phyloP scores from a whole-genome alignment of 2,797 vertebrate genomes.

The Glossophaga mutica region DNA sequence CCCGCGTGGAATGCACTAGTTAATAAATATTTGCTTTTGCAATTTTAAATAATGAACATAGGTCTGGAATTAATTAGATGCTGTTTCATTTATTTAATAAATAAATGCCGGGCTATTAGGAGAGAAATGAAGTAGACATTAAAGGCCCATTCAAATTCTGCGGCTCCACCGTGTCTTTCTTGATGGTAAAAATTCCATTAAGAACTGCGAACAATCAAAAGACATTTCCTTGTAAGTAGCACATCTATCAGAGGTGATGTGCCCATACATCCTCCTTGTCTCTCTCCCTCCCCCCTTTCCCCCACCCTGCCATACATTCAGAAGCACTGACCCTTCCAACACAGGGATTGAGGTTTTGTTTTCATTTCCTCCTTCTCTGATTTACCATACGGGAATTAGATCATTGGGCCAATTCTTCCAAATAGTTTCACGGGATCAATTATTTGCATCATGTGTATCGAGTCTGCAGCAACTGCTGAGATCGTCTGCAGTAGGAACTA shows the following conservation, averaged over 20 bases:
- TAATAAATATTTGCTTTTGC: not conserved
- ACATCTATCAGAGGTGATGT: not conserved
- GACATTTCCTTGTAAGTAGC: not conserved
- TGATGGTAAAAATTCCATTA: slow-evolving; percentile 33
- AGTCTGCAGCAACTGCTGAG: not conserved
- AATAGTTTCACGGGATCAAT: not conserved
- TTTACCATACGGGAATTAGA: slow-evolving; percentile 11
- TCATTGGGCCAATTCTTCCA: not conserved
- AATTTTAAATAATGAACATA: not conserved
- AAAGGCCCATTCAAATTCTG: not conserved
- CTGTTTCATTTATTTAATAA: slow-evolving; percentile 25
- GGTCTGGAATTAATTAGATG: slow-evolving; percentile 3
- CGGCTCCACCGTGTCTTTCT: not conserved
- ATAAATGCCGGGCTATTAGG: not conserved
- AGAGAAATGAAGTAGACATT: slow-evolving; percentile 15
- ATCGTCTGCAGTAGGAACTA: not conserved
- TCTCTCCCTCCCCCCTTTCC: no score
- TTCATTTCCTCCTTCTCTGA: slow-evolving; percentile 41
- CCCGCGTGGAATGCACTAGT: not conserved
- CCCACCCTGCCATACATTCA: not conserved
- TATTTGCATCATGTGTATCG: not conserved
- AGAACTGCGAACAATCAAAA: not conserved
- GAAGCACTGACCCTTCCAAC: not conserved
- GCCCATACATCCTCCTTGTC: no score
- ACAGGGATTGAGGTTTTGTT: not conserved